Percentiles rank a stretch among this genome's conserved stretches.
phyloP scores from a whole-genome alignment of 2,113 vertebrate species.

The Platysteira castanea region DNA sequence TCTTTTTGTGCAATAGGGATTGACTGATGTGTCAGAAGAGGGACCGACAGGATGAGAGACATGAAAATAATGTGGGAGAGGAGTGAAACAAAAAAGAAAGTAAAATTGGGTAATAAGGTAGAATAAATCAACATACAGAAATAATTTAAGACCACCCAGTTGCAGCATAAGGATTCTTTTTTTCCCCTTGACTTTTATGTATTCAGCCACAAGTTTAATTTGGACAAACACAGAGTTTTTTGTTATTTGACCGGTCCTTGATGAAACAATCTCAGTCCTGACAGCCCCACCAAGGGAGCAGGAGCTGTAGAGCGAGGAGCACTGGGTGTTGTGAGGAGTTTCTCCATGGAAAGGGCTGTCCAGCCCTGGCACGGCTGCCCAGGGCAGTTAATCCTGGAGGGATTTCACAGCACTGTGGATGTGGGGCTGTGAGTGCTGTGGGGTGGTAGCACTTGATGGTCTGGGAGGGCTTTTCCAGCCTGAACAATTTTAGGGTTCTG shows the following conservation, averaged over 20 bases:
- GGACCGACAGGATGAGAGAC: not conserved
- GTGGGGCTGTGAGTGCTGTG: not conserved
- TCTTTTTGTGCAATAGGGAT: not conserved
- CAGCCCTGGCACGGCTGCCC: not conserved
- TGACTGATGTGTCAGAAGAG: not conserved
- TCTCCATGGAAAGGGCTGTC: not conserved
- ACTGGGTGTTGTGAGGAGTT: not conserved
- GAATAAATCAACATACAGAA: not conserved
- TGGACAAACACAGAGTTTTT: not conserved
- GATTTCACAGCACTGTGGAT: not conserved
- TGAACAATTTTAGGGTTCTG: not conserved
- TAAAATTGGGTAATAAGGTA: not conserved
- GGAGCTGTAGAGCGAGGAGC: not conserved
- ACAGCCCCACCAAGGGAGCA: not conserved
- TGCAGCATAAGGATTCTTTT: not conserved
- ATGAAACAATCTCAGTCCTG: not conserved
- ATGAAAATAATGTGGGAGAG: not conserved
- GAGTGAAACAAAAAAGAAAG: not conserved
- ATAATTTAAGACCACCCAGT: not conserved
- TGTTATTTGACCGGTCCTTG: not conserved
- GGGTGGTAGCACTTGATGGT: not conserved
- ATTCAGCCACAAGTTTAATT: not conserved
- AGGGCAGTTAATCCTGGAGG: not conserved
- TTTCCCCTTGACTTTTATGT: not conserved
- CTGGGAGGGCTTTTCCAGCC: not conserved